Percentiles rank a stretch among this genome's conserved stretches.
Conservation (phyloP, 37 sponge, comb jelly and placozoan genomes). For the Beroe forskalii region DNA sequence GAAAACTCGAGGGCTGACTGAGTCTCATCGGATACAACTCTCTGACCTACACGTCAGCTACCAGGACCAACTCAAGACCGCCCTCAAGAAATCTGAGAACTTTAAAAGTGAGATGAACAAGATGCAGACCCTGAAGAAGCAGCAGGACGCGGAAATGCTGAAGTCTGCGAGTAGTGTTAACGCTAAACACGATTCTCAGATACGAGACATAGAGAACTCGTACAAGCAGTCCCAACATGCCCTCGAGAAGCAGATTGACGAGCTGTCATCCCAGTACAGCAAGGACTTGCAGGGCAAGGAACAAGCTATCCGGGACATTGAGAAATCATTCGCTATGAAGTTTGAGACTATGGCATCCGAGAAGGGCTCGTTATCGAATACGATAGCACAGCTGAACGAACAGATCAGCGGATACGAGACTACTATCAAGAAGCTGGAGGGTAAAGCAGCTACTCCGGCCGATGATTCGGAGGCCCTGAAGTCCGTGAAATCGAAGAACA, state of each 20-base stretch:
- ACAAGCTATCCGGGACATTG: neutral
- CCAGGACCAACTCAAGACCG: constrained; percentile 27
- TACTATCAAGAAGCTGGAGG: neutral
- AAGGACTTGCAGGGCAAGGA: neutral
- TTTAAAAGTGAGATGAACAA: neutral
- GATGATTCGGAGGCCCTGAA: neutral
- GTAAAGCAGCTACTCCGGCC: neutral
- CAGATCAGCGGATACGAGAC: neutral
- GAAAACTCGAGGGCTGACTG: neutral
- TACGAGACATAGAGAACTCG: neutral
- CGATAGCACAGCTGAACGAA: neutral
- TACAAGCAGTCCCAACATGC: neutral
- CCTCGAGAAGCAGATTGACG: constrained; percentile 5
- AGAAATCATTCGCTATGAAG: neutral
- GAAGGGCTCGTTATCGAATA: neutral
- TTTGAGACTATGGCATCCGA: neutral
- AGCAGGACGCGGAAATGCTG: neutral
- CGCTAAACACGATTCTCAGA: neutral
- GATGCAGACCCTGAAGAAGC: neutral
- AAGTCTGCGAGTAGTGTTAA: neutral
- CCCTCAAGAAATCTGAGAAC: neutral
- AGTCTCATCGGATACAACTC: constrained; percentile 1
- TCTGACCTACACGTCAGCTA: constrained; percentile 2
- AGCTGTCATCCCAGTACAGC: constrained; percentile 8
- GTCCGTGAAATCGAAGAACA: neutral